Evolutionary conservation across 1,140 invertebrate species (phyloP).

Genomic region (Mactra quadrangularis): DNA sequence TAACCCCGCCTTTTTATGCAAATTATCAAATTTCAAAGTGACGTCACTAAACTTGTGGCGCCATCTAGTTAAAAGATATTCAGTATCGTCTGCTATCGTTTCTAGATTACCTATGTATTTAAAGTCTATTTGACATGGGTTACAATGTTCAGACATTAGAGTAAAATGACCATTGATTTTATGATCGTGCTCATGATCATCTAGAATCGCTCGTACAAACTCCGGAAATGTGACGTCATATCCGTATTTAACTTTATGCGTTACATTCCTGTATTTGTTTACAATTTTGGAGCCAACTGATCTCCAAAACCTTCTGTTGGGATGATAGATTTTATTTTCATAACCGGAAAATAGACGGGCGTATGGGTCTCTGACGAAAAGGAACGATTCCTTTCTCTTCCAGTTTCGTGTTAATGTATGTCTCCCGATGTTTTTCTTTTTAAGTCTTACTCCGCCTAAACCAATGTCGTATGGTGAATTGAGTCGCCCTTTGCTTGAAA

Average conservation of each 20-base stretch:
- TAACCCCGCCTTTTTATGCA: slow-evolving; percentile 12
- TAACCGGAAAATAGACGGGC: slow-evolving; percentile 49
- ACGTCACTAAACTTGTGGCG: slow-evolving; percentile 30
- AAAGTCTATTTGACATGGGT: slow-evolving; percentile 78
- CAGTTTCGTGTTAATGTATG: neutral
- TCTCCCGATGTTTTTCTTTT: neutral
- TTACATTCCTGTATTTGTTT: neutral
- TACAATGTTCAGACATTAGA: slow-evolving; percentile 76
- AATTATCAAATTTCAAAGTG: slow-evolving; percentile 24
- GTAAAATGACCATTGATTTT: slow-evolving; percentile 76
- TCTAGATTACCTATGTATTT: slow-evolving; percentile 81
- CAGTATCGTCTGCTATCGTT: slow-evolving; percentile 74
- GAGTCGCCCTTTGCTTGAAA: neutral
- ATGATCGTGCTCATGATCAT: neutral
- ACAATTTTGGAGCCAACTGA: neutral
- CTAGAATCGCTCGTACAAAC: slow-evolving; percentile 32
- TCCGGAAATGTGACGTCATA: slow-evolving; percentile 54
- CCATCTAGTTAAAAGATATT: slow-evolving; percentile 60
- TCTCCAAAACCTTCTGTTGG: slow-evolving; percentile 20
- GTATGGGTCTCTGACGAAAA: slow-evolving; percentile 57
- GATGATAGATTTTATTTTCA: slow-evolving; percentile 49
- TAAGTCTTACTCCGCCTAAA: neutral
- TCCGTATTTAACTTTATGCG: neutral
- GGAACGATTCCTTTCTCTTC: slow-evolving; percentile 7
- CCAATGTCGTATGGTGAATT: slow-evolving; percentile 1